Conservation (phyloP, 2,797 vertebrate genomes). For the Schizopygopsis pylzovi region DNA sequence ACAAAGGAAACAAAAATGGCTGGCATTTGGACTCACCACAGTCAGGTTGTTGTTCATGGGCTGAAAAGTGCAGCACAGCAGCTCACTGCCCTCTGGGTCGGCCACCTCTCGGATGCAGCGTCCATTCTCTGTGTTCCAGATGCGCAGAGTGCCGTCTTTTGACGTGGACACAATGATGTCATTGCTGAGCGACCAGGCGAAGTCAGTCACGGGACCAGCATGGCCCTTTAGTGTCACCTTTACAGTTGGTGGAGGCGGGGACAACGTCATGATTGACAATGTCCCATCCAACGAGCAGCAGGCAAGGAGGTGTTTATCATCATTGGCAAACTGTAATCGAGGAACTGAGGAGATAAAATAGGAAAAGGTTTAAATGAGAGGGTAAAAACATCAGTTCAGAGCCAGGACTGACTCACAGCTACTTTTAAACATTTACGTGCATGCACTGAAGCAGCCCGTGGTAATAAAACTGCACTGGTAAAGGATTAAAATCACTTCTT, state of each 20-base stretch:
- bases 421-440: not conserved
- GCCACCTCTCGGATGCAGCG: slow-evolving; percentile 91
- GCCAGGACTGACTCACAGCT: not conserved
- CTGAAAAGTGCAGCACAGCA: slow-evolving; percentile 95
- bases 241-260: slow-evolving; percentile 86
- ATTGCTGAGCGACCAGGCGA: slow-evolving; percentile 96
- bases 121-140: slow-evolving; percentile 94
- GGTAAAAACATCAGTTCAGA: not conserved
- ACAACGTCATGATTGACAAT: slow-evolving; percentile 90
- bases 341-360: slow-evolving; percentile 77
- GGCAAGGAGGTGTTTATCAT: slow-evolving; percentile 92
- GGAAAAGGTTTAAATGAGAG: not conserved
- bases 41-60: slow-evolving; percentile 97
- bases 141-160: slow-evolving; percentile 89
- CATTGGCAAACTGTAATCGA: slow-evolving; percentile 92
- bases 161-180: slow-evolving; percentile 93
- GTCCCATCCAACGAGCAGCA: slow-evolving; percentile 93
- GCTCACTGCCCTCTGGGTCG: slow-evolving; percentile 88
- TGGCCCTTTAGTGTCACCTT: slow-evolving; percentile 89
- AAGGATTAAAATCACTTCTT: not conserved
- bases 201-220: slow-evolving; percentile 87
- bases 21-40: slow-evolving; percentile 81
- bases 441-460: not conserved
- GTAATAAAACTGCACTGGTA: not conserved
- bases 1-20: not conserved